A percentile compares a stretch with the other conserved stretches of the same genome.
Conservation (phyloP, 2,888 invertebrate genomes). For the Mamestra brassicae region DNA sequence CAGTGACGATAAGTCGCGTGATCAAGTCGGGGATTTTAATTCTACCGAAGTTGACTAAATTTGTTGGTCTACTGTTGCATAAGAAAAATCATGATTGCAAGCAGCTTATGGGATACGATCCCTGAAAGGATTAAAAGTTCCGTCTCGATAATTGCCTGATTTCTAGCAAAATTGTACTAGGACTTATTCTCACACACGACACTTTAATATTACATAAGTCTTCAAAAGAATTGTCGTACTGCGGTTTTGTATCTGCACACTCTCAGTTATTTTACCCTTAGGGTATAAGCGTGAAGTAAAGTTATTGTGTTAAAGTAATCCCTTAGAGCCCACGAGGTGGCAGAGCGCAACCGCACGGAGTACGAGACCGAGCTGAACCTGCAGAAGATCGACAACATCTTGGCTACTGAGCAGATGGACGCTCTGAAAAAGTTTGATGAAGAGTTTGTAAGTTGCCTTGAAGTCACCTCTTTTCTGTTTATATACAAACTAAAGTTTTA, state of each 20-base stretch:
- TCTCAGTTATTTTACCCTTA: neutral
- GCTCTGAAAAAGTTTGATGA: conserved; percentile 82
- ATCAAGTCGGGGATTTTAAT: neutral
- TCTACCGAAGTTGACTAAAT: neutral
- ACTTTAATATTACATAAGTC: neutral
- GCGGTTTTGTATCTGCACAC: neutral
- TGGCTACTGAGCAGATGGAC: conserved; percentile 79
- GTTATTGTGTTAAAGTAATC: neutral
- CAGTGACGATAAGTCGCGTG: neutral
- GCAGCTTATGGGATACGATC: too few relatives aligned
- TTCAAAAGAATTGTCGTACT: neutral
- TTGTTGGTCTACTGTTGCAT: too few relatives aligned
- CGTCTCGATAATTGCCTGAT: too few relatives aligned
- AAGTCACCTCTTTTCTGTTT: neutral
- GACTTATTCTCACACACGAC: neutral
- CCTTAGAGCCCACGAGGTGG: conserved; percentile 79
- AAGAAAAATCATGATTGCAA: too few relatives aligned
- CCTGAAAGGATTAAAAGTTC: too few relatives aligned
- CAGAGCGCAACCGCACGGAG: conserved; percentile 80
- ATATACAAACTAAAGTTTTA: neutral
- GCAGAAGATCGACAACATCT: conserved; percentile 82
- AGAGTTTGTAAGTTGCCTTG: conserved; percentile 76
- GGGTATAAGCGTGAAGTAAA: neutral
- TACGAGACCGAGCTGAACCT: conserved; percentile 80
- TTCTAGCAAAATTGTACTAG: neutral